Percentiles rank a stretch among this genome's conserved stretches.
These are phyloP conservation scores for Eristalis arbustorum DNA, from an alignment of 2,888 invertebrate species.

Conservation along the genomic window DNA sequence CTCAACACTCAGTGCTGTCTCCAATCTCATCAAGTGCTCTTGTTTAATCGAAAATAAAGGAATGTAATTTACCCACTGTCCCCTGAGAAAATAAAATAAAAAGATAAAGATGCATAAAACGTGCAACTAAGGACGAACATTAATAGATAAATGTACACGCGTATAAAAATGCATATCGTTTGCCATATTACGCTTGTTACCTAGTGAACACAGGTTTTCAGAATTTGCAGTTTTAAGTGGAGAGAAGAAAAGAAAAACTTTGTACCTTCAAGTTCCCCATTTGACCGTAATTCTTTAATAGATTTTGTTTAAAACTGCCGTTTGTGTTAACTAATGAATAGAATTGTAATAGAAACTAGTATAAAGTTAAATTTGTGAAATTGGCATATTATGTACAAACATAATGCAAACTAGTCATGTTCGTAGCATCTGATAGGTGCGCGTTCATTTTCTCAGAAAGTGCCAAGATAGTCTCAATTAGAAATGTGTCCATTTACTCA, in stretches of 20 bases:
- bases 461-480: slow-evolving; percentile 44
- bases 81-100: background rate
- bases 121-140: slow-evolving; percentile 10
- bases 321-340: slow-evolving; percentile 45
- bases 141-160: background rate
- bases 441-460: slow-evolving; percentile 57
- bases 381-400: slow-evolving; percentile 31
- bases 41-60: slow-evolving; percentile 61
- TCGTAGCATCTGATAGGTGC: slow-evolving; percentile 63
- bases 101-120: slow-evolving; percentile 27
- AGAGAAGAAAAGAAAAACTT: background rate
- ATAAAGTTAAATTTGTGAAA: slow-evolving; percentile 59
- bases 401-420: slow-evolving; percentile 17
- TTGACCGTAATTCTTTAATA: slow-evolving; percentile 13
- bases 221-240: slow-evolving; percentile 26
- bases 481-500: slow-evolving; percentile 31
- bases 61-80: background rate
- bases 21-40: slow-evolving; percentile 68
- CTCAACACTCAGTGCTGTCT: slow-evolving; percentile 64
- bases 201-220: slow-evolving; percentile 39
- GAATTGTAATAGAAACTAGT: slow-evolving; percentile 52
- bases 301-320: slow-evolving; percentile 13
- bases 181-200: slow-evolving; percentile 27
- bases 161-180: background rate
- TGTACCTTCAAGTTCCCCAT: slow-evolving; percentile 27